Evolutionary conservation across 2,113 vertebrate genomes (phyloP).

Genomic region (Bubo bubo): DNA sequence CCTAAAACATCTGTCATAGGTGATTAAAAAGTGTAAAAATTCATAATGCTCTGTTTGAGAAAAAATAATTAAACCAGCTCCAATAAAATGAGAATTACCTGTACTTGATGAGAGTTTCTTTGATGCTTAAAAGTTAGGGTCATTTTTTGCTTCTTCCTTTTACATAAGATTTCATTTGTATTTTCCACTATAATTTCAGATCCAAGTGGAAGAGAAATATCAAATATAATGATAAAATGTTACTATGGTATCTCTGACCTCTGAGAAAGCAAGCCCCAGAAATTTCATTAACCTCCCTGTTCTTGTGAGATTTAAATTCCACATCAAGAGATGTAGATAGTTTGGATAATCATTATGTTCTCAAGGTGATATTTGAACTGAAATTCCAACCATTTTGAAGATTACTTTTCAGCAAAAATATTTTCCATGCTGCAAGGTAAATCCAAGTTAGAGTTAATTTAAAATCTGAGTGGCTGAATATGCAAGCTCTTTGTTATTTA

Average conservation of each 20-base stretch:
- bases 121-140: neutral
- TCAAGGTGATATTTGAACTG: neutral
- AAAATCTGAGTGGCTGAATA: neutral
- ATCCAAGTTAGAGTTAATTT: neutral
- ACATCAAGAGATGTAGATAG: neutral
- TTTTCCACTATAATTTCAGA: neutral
- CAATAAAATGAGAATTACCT: neutral
- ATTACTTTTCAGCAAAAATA: neutral
- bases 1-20: neutral
- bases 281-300: constrained; percentile 36
- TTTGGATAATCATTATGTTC: neutral
- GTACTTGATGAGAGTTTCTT: neutral
- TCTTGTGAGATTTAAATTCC: neutral
- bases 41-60: neutral
- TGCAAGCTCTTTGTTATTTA: neutral
- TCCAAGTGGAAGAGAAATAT: neutral
- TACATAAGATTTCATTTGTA: neutral
- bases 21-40: neutral
- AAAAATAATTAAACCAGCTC: constrained; percentile 20
- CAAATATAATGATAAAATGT: neutral
- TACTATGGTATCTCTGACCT: neutral
- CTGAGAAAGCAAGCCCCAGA: neutral
- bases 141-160: neutral
- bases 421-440: neutral
- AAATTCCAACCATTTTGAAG: neutral